phyloP scores from a whole-genome alignment of 2,888 invertebrate genomes.

The Chloroclystis v-ata region DNA sequence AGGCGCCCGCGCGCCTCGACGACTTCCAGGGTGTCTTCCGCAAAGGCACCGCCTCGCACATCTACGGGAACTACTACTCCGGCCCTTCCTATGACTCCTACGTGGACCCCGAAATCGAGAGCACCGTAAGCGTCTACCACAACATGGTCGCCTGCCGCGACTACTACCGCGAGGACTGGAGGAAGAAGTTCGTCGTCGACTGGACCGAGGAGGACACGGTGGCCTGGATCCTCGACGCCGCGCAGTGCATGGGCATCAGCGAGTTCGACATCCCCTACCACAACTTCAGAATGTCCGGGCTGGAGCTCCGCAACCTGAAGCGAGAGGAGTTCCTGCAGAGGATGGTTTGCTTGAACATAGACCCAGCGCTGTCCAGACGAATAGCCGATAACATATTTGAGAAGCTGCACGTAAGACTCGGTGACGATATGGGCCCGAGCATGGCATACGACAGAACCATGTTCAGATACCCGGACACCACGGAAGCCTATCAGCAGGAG shows the following conservation, averaged over 20 bases:
- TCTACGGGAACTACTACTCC: conserved; percentile 63
- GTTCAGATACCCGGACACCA: conserved; percentile 56
- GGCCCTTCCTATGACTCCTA: conserved; percentile 57
- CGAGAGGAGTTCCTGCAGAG: conserved; percentile 58
- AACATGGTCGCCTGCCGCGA: conserved; percentile 59
- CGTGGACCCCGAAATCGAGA: conserved; percentile 59
- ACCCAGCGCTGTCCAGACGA: conserved; percentile 45
- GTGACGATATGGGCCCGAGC: conserved; percentile 47
- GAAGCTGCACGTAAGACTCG: conserved; percentile 54
- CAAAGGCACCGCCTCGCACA: conserved; percentile 58
- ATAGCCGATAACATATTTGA: conserved; percentile 60
- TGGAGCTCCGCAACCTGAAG: conserved; percentile 55
- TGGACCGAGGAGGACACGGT: conserved; percentile 79
- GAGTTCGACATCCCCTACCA: conserved; percentile 65
- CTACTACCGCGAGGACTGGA: conserved; percentile 70
- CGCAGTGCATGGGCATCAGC: conserved; percentile 52
- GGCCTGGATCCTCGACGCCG: conserved; percentile 72
- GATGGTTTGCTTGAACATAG: conserved; percentile 53
- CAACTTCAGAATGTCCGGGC: conserved; percentile 62
- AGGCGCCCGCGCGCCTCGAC: conserved; percentile 66
- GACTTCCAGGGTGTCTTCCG: conserved; percentile 68
- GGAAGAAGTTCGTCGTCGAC: conserved; percentile 67
- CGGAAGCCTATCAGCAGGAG: conserved; percentile 45
- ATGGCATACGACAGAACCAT: conserved; percentile 33
- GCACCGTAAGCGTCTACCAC: conserved; percentile 61